Evolutionary conservation across 2,888 invertebrate genomes (phyloP).

Genomic region (Panzeria rudis): DNA sequence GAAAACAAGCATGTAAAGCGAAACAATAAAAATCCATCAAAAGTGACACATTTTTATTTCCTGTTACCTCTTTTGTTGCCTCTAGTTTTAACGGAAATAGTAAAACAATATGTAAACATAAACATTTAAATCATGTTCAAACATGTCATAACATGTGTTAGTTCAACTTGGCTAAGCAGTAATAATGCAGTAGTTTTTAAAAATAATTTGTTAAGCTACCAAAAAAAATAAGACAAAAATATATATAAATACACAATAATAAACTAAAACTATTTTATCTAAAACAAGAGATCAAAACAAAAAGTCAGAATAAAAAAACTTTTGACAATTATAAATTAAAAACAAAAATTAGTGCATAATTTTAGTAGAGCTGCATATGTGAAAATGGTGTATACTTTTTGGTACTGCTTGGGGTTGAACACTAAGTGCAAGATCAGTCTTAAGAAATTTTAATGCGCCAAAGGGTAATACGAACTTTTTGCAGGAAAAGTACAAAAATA

Average conservation of each 20-base stretch:
- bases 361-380: too few species aligned
- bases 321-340: background rate
- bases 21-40: conserved; percentile 62
- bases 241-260: background rate
- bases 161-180: background rate
- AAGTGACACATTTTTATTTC: conserved; percentile 34
- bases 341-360: background rate
- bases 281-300: background rate
- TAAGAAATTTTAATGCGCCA: background rate
- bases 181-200: background rate
- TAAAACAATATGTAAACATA: conserved; percentile 29
- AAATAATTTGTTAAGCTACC: background rate
- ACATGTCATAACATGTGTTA: conserved; percentile 27
- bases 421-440: background rate
- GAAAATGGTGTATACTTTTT: background rate
- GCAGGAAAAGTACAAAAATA: background rate
- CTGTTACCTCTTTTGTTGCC: background rate
- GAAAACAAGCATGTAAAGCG: background rate
- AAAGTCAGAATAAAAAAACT: background rate
- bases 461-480: background rate
- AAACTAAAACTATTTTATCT: background rate
- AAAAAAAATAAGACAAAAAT: background rate
- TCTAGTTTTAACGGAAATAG: background rate
- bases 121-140: conserved; percentile 30
- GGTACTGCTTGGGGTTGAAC: background rate